A percentile compares a stretch with the other conserved stretches of the same genome.
phyloP scores from a whole-genome alignment of 2,888 invertebrate species.

The Mystacides longicornis region DNA sequence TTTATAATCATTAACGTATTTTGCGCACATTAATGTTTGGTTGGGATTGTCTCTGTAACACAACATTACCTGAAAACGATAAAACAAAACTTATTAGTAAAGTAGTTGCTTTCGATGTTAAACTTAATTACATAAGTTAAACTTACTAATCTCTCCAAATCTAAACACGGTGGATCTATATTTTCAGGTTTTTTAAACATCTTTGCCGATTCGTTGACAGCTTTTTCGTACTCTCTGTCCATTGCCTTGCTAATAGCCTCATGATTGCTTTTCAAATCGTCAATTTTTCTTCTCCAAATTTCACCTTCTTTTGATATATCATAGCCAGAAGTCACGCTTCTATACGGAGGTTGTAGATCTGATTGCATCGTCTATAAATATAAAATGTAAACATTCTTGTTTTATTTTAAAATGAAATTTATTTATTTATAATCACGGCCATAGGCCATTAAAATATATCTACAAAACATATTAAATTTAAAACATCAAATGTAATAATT shows the following conservation, averaged over 20 bases:
- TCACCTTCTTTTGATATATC: constrained; percentile 12
- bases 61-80: constrained; percentile 21
- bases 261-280: constrained; percentile 21
- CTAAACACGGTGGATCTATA: constrained; percentile 23
- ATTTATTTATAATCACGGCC: neutral
- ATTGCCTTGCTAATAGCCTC: constrained; percentile 21
- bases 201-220: constrained; percentile 20
- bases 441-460: neutral
- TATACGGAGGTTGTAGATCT: neutral
- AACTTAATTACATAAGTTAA: neutral
- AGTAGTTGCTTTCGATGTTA: neutral
- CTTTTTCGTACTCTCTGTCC: constrained; percentile 23
- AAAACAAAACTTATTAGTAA: neutral
- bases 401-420: neutral
- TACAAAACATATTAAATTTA: neutral
- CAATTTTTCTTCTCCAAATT: constrained; percentile 22
- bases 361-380: neutral
- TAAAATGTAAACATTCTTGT: neutral
- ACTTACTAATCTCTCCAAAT: constrained; percentile 16
- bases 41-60: constrained; percentile 23
- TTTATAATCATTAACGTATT: constrained; percentile 23
- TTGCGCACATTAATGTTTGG: constrained; percentile 22
- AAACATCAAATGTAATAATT: too few relatives aligned
- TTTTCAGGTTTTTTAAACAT: constrained; percentile 23
- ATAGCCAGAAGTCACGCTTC: neutral